Base-by-base conservation (phyloP, 2,113 vertebrate genomes). In the Oncorhynchus mykiss region DNA sequence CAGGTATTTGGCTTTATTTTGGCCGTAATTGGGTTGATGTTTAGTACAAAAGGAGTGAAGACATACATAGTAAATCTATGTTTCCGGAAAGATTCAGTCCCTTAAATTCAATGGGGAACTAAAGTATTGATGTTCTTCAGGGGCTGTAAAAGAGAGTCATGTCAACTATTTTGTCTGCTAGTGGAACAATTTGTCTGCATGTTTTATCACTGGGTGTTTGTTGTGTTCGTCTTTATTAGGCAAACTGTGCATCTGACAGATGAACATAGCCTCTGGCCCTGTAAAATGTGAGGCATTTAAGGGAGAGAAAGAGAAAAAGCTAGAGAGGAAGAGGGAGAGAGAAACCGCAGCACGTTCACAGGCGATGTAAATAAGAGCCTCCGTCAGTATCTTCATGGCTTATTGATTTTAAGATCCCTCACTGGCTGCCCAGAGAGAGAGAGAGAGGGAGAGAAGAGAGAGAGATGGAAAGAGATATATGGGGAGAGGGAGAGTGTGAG, bases 371-470 rank as follows among this genome's bases (percentile, higher is more conserved):
- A 91, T 92, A 90, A 90, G 67, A 84, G 75, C 78, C 68, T 82
- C 83, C 78, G 80, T 78, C 83, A 69, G 72, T 81, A 70, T 80
- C 82, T 89, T 89, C 88, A 90, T 88, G 76, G 81, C 78, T 59
- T 88, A 91, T 91, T 88, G 91, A 92, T 90, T 86, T 84, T 88
- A 73, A 76, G 79, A 80, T 80, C 73, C 49, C 76, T 84, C 71
- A 24, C 74, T 69, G 78, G 82, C 82, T 78, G 77, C 80, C 70
- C 79, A 77, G 39, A 13, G 70, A 31, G 60, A 11, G 71, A 64
- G 59, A 29, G 22, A 14, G 64, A 14, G 24, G 49, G 74, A 48
- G 14, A 18, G 18, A 45, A 8, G 68, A 72, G n/a, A 76, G 60
- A 22, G 67, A 60, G 13, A 24, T 2, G 25, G 22, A 18, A 22